Evolutionary conservation across 1,140 invertebrate species (phyloP).

Genomic region (Diorhabda elongata): DNA sequence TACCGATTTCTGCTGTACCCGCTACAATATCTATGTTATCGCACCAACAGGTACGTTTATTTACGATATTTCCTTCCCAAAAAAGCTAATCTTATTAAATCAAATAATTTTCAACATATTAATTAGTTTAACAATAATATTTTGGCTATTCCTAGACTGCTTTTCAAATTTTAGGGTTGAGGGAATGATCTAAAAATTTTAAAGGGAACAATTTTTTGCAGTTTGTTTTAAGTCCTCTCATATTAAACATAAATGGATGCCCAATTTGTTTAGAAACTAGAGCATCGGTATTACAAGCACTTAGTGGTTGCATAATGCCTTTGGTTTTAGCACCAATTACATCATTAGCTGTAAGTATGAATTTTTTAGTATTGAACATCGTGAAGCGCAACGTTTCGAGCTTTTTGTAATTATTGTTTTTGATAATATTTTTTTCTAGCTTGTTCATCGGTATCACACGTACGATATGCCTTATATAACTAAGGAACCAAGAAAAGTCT

Average conservation of each 20-base stretch:
- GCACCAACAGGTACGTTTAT: conserved; percentile 42
- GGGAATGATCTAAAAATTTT: too few species aligned
- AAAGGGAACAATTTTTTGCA: conserved; percentile 22
- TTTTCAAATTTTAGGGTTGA: too few species aligned
- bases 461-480: conserved; percentile 49
- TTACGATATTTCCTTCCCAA: too few species aligned
- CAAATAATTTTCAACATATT: too few species aligned
- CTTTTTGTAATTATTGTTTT: too few species aligned
- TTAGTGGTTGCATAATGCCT: conserved; percentile 46
- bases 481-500: conserved; percentile 45
- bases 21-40: conserved; percentile 44
- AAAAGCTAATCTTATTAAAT: too few species aligned
- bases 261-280: conserved; percentile 47
- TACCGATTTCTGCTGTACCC: conserved; percentile 48
- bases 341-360: conserved; percentile 42
- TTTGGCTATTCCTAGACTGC: too few species aligned
- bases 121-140: too few species aligned
- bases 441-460: conserved; percentile 49
- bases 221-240: conserved; percentile 45
- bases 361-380: too few species aligned
- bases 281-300: conserved; percentile 44
- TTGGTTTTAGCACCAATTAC: conserved; percentile 47
- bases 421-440: conserved; percentile 35
- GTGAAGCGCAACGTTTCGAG: too few species aligned
- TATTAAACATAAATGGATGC: conserved; percentile 42